Evolutionary conservation across 2,888 invertebrate genomes (phyloP).

Genomic region (Dromius quadrimaculatus): DNA sequence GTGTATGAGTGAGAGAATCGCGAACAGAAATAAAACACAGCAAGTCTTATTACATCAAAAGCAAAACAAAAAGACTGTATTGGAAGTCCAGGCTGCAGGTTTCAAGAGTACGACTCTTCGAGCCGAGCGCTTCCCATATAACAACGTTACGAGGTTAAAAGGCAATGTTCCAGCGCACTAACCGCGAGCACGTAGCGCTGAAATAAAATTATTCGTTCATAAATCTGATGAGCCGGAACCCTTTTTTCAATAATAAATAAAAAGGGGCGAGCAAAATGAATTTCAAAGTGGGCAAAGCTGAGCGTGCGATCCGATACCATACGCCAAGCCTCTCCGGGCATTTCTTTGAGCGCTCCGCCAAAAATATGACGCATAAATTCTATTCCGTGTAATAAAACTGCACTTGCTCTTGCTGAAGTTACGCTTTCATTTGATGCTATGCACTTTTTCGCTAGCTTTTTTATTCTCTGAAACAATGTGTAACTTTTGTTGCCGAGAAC

Average conservation of each 20-base stretch:
- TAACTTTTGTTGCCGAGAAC: slow-evolving; percentile 27
- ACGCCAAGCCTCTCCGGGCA: slow-evolving; percentile 6
- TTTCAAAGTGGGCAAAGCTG: slow-evolving; percentile 36
- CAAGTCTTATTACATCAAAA: slow-evolving; percentile 38
- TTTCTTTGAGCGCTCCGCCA: slow-evolving; percentile 44
- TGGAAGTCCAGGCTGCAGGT: not conserved
- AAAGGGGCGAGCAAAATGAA: slow-evolving; percentile 54
- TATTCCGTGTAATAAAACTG: slow-evolving; percentile 50
- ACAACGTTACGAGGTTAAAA: slow-evolving; percentile 50
- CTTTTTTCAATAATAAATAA: slow-evolving; percentile 58
- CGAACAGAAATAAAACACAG: slow-evolving; percentile 17
- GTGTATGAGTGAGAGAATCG: slow-evolving; percentile 1
- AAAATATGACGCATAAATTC: slow-evolving; percentile 51
- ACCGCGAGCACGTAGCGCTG: slow-evolving; percentile 44
- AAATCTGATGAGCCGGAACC: slow-evolving; percentile 57
- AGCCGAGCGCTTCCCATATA: slow-evolving; percentile 31
- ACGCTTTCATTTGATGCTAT: slow-evolving; percentile 42
- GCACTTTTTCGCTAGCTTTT: slow-evolving; percentile 30
- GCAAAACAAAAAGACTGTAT: slow-evolving; percentile 24
- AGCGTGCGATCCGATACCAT: slow-evolving; percentile 13
- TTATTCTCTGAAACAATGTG: slow-evolving; percentile 40
- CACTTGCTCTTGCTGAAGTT: slow-evolving; percentile 36
- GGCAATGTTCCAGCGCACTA: slow-evolving; percentile 42
- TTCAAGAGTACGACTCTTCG: not conserved
- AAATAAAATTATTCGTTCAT: slow-evolving; percentile 58